Conservation (phyloP, 2,888 invertebrate genomes). For the Spilarctia lutea region DNA sequence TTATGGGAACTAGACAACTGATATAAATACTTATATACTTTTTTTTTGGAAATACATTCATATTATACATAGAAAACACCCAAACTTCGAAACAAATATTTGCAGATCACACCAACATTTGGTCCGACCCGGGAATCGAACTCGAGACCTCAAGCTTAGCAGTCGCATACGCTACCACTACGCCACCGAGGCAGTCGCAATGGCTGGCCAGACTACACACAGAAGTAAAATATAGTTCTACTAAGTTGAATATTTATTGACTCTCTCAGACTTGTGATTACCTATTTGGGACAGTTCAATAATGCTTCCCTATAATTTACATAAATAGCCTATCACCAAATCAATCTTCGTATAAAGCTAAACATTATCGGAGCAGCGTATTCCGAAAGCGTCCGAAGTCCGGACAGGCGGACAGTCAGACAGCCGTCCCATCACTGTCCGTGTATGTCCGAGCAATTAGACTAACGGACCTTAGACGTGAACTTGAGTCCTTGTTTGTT, state of each 20-base stretch:
- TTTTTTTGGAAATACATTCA: no score
- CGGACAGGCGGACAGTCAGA: slow-evolving; percentile 52
- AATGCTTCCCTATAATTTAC: slow-evolving; percentile 43
- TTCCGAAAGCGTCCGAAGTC: slow-evolving; percentile 64
- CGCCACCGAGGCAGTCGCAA: no score
- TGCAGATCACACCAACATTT: no score
- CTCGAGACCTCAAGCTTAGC: no score
- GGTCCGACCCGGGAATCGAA: no score
- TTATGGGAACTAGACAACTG: no score
- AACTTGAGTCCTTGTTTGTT: slow-evolving; percentile 57
- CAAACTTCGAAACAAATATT: no score
- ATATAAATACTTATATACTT: no score
- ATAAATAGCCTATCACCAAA: slow-evolving; percentile 60
- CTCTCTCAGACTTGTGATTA: background rate
- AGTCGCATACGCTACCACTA: no score
- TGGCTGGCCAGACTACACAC: background rate
- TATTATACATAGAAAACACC: no score
- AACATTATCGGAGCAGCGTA: slow-evolving; percentile 66
- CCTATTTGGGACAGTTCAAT: slow-evolving; percentile 14
- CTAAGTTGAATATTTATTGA: background rate
- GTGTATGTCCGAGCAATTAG: slow-evolving; percentile 71
- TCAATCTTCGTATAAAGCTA: slow-evolving; percentile 61
- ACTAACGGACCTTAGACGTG: slow-evolving; percentile 68
- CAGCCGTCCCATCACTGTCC: slow-evolving; percentile 73
- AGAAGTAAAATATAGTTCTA: background rate